These are phyloP conservation scores for Corvus cornix DNA, from an alignment of 2,113 vertebrate species.

Conservation along the genomic window DNA sequence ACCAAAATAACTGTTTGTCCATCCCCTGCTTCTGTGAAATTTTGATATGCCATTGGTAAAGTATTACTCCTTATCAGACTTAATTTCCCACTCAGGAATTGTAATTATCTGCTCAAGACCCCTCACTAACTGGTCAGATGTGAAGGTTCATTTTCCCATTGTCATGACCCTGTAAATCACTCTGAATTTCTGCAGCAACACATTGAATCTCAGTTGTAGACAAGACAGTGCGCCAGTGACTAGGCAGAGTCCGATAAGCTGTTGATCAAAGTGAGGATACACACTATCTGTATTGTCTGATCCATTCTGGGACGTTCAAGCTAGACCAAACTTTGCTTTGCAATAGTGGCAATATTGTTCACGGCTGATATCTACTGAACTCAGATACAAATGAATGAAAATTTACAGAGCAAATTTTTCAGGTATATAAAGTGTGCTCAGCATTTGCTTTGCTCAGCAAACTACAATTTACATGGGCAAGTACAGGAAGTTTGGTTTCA, in stretches of 20 bases:
- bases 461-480: not conserved
- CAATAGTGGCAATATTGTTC: not conserved
- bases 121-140: not conserved
- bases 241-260: not conserved
- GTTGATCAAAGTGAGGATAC: not conserved
- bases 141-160: not conserved
- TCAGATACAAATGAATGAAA: not conserved
- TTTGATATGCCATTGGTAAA: not conserved
- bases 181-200: not conserved
- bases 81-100: not conserved
- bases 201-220: not conserved
- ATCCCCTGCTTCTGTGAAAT: not conserved
- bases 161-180: not conserved
- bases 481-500: not conserved
- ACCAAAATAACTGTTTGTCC: not conserved
- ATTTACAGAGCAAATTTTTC: not conserved
- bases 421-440: not conserved
- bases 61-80: not conserved
- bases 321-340: not conserved
- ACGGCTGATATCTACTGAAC: not conserved
- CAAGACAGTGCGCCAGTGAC: not conserved
- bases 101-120: not conserved
- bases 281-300: not conserved
- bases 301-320: not conserved
- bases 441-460: not conserved